These are phyloP conservation scores for Pseudoips prasinana DNA, from an alignment of 2,888 invertebrate genomes.

Conservation along the genomic window DNA sequence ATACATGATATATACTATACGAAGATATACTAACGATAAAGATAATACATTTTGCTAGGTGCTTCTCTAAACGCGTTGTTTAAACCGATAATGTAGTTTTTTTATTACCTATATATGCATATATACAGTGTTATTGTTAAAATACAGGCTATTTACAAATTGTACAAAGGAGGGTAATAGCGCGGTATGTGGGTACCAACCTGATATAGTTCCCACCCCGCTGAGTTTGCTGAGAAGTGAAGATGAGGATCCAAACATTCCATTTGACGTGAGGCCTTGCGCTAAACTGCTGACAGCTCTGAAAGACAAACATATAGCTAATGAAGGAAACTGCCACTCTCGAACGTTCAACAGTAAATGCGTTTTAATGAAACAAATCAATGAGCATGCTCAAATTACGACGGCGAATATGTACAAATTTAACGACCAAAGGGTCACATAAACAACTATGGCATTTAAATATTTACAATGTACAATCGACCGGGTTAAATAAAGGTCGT, in stretches of 20 bases:
- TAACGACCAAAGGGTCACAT: slow-evolving; percentile 38
- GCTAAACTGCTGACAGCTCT: slow-evolving; percentile 79
- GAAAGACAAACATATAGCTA: slow-evolving; percentile 57
- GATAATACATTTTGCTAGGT: no score
- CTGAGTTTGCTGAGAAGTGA: slow-evolving; percentile 81
- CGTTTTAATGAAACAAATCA: slow-evolving; percentile 33
- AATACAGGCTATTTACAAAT: no score
- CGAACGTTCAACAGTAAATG: slow-evolving; percentile 6
- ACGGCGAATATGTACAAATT: slow-evolving; percentile 53
- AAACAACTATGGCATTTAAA: slow-evolving; percentile 48
- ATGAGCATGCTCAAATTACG: slow-evolving; percentile 50
- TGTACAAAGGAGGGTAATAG: no score
- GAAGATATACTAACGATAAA: no score
- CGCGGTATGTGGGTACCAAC: slow-evolving; percentile 51
- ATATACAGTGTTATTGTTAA: neutral
- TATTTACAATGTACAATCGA: slow-evolving; percentile 58
- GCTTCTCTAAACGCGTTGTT: no score
- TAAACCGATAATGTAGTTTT: no score
- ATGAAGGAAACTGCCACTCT: slow-evolving; percentile 41
- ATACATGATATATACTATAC: no score
- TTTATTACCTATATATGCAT: no score
- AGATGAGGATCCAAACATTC: slow-evolving; percentile 90
- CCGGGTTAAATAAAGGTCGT: slow-evolving; percentile 12
- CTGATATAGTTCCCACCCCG: slow-evolving; percentile 78
- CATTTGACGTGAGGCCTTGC: slow-evolving; percentile 84